phyloP scores from a whole-genome alignment of 2,888 invertebrate genomes.

The Hirtodrosophila histrioides region DNA sequence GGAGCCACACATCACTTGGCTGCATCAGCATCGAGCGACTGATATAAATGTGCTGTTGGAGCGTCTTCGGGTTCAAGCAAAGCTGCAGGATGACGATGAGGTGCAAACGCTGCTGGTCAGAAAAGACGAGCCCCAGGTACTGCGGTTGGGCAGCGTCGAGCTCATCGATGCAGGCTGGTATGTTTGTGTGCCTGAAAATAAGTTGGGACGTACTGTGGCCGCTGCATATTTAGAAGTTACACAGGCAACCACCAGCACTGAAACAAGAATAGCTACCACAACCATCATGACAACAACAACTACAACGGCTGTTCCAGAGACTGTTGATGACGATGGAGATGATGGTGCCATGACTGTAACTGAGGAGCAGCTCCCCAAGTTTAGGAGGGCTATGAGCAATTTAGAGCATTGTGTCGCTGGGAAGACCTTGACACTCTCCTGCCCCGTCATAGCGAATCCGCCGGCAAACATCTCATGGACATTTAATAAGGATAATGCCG shows the following conservation, averaged over 20 bases:
- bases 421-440: slow-evolving; percentile 87
- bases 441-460: slow-evolving; percentile 89
- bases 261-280: background rate
- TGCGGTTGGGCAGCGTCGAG: slow-evolving; percentile 93
- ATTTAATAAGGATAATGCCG: slow-evolving; percentile 86
- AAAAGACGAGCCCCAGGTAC: slow-evolving; percentile 87
- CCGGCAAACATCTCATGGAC: slow-evolving; percentile 94
- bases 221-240: slow-evolving; percentile 91
- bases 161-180: slow-evolving; percentile 97
- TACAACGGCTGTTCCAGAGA: slow-evolving; percentile 2
- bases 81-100: slow-evolving; percentile 1
- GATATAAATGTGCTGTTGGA: slow-evolving; percentile 41
- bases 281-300: slow-evolving; percentile 20
- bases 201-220: slow-evolving; percentile 90
- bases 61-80: slow-evolving; percentile 14
- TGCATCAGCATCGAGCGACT: slow-evolving; percentile 40
- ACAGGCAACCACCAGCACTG: background rate
- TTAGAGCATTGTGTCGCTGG: slow-evolving; percentile 88
- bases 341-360: slow-evolving; percentile 13
- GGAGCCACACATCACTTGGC: slow-evolving; percentile 93
- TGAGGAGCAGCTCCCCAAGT: slow-evolving; percentile 32
- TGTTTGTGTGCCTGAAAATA: slow-evolving; percentile 95
- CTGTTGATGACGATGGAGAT: slow-evolving; percentile 17
- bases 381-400: slow-evolving; percentile 9
- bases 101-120: slow-evolving; percentile 51